Percentiles rank a stretch among this genome's conserved stretches.
phyloP scores from a whole-genome alignment of 2,797 vertebrate genomes.

The Knipowitschia caucasica region DNA sequence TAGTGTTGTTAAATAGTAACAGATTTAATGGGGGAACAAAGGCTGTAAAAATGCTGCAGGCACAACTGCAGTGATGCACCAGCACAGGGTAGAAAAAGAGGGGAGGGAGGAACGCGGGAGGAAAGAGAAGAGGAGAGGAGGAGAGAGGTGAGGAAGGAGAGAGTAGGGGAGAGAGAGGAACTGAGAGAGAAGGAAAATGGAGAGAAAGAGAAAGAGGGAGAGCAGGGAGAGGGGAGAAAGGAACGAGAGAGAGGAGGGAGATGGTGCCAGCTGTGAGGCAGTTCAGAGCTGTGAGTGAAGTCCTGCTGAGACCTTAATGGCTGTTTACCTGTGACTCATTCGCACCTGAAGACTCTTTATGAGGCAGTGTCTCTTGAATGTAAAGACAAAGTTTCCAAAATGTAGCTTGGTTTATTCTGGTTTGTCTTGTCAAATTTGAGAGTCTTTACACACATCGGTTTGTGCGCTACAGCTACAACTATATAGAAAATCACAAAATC shows the following conservation, averaged over 20 bases:
- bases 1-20: conserved; percentile 13
- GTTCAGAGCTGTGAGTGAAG: conserved; percentile 22
- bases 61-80: conserved; percentile 17
- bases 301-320: conserved; percentile 50
- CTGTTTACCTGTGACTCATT: conserved; percentile 56
- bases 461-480: no score
- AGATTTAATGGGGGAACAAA: neutral
- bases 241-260: neutral
- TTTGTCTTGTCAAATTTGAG: no score
- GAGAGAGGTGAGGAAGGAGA: neutral
- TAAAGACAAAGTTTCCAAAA: conserved; percentile 9
- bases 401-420: no score
- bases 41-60: conserved; percentile 12
- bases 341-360: conserved; percentile 47
- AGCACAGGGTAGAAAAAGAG: conserved; percentile 10
- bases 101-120: neutral
- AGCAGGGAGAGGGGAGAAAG: neutral
- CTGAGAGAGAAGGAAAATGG: neutral
- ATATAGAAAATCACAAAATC: no score
- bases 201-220: neutral
- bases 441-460: no score
- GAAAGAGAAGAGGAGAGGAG: neutral
- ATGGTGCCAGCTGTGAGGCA: conserved; percentile 41
- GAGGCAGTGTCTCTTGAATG: conserved; percentile 21
- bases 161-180: neutral